Base-by-base conservation (phyloP, 2,888 invertebrate genomes). In the Poecilus cupreus region DNA sequence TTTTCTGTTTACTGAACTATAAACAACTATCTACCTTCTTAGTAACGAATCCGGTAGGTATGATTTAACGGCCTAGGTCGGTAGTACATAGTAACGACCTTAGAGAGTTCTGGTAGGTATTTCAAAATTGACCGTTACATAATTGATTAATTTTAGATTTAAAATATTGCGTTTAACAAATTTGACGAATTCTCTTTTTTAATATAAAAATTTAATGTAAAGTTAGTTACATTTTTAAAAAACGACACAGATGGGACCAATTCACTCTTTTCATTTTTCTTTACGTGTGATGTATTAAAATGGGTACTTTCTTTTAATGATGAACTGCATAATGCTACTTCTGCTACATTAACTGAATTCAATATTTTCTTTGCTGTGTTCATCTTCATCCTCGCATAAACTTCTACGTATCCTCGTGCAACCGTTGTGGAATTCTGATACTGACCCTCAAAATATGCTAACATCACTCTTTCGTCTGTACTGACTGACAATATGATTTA, bases 341-440 rank as follows among this genome's bases (percentile, higher is more conserved):
- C 4, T 46, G 13, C 46, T 46, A 46, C 46, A 46, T 46, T 46
- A 46, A 46, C 46, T 46, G 46, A 46, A n/a, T 46, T 46, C 46
- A 46, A 46, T 46, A 46, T 46, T 46, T 46, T 46, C 46, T 46
- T 46, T 46, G 46, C 46, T 46, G 13, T 46, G 46, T 46, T 13
- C 46, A 13, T 6, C 46, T 46, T 46, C 46, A 46, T 46, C 46
- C 11, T 46, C 46, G 46, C 13, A 46, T 10, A 46, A 46, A n/a
- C 46, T 13, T 46, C 46, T 46, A 46, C 11, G 46, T 46, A 46
- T 46, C 46, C 11, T 46, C 11, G 4, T 46, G 46, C 46, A 46
- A 46, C 46, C 46, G 46, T 46, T 46, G 46, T 46, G 46, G 46
- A 46, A 46, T 46, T 46, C 46, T 46, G 46, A 46, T 46, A 46